Conservation (phyloP, 2,888 invertebrate genomes). For the Quadroppia sp. region DNA sequence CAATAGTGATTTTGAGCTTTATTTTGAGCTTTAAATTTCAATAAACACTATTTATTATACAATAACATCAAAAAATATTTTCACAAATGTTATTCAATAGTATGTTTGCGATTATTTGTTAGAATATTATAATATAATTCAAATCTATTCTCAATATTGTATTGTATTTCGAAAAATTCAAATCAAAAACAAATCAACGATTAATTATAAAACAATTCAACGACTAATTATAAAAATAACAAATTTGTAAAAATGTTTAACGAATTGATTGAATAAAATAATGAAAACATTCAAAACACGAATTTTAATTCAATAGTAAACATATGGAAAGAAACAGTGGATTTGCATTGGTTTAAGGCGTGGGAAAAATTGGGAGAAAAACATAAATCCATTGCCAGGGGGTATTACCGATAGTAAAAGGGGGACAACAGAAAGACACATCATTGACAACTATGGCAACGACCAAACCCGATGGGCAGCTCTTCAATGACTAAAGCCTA, state of each 20-base stretch:
- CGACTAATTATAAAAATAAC: no score
- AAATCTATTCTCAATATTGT: no score
- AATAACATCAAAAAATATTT: neutral
- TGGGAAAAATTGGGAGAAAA: conserved; percentile 36
- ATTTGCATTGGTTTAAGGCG: conserved; percentile 3
- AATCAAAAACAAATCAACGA: neutral
- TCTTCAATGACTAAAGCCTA: neutral
- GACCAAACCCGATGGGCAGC: conserved; percentile 14
- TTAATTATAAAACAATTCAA: neutral
- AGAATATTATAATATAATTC: neutral
- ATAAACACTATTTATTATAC: neutral
- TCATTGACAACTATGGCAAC: conserved; percentile 29
- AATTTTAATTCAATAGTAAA: neutral
- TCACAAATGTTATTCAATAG: neutral
- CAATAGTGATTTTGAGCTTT: neutral
- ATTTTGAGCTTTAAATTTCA: no score
- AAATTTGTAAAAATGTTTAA: neutral
- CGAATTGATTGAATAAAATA: neutral
- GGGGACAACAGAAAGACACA: conserved; percentile 1
- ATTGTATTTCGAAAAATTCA: no score
- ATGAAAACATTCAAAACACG: neutral
- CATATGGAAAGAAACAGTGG: neutral
- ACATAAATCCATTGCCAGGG: conserved; percentile 20
- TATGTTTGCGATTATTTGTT: neutral
- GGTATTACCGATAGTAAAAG: conserved; percentile 15